Conservation (phyloP, 2,888 invertebrate species). For the Brachynemurus nebulosus region DNA sequence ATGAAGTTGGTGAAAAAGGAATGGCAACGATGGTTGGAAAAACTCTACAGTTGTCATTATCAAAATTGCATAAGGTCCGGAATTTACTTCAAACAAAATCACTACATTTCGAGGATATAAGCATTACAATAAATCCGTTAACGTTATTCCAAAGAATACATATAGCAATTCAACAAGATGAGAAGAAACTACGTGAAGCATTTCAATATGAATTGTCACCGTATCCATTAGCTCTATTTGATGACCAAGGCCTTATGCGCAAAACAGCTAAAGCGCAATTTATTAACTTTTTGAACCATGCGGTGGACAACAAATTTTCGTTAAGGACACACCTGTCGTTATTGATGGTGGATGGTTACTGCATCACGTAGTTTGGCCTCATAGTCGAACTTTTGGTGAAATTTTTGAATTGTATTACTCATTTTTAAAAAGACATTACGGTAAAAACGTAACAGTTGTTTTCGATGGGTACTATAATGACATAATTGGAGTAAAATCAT, state of each 20-base stretch:
- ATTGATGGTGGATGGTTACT: slow-evolving; percentile 1
- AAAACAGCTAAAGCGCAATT: not conserved
- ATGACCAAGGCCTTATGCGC: not conserved
- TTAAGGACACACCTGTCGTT: not conserved
- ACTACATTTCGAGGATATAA: no score
- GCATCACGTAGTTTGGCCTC: not conserved
- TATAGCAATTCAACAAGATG: not conserved
- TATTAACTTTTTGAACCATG: not conserved
- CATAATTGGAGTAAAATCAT: not conserved
- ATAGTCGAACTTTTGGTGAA: not conserved
- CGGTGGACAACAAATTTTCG: not conserved
- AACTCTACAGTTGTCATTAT: no score
- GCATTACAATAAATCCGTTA: no score
- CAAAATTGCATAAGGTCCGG: no score
- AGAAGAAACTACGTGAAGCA: not conserved
- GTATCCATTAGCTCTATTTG: not conserved
- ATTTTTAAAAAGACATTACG: not conserved
- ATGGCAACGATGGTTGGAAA: not conserved
- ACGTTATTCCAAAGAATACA: no score
- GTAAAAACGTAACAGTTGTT: not conserved
- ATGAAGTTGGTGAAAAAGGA: no score
- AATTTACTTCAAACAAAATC: no score
- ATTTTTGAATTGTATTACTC: not conserved
- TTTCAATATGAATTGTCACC: not conserved
- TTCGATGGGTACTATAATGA: not conserved